A percentile compares a stretch with the other conserved stretches of the same genome.
Evolutionary conservation across 2,888 invertebrate species (phyloP).

Genomic region (Melinaea menophilus): DNA sequence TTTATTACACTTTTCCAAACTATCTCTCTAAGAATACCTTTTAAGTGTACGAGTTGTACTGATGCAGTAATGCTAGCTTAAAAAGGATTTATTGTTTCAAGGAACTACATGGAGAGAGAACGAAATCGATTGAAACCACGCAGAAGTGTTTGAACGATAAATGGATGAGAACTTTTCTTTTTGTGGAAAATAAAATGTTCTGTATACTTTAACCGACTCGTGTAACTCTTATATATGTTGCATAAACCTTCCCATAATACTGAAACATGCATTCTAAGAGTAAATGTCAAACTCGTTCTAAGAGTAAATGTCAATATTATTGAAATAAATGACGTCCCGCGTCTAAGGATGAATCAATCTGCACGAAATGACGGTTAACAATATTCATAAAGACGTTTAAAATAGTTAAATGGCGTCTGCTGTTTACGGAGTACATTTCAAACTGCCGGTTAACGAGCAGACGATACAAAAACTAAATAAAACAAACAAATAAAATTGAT

Average conservation of each 20-base stretch:
- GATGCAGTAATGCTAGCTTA: constrained; percentile 22
- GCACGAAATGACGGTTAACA: neutral
- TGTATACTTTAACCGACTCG: neutral
- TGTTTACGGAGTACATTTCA: constrained; percentile 28
- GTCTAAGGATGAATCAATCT: neutral
- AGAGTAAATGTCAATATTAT: too few species aligned
- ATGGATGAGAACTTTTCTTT: neutral
- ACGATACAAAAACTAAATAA: constrained; percentile 37
- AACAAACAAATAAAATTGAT: constrained; percentile 41
- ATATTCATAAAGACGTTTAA: constrained; percentile 13
- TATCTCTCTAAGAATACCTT: constrained; percentile 17
- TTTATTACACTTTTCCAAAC: constrained; percentile 32
- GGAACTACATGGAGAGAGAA: constrained; percentile 15
- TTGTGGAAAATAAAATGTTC: neutral
- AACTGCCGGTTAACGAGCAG: constrained; percentile 22
- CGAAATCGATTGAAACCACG: constrained; percentile 7
- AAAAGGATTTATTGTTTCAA: constrained; percentile 30
- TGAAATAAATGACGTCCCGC: neutral
- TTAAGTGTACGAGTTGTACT: constrained; percentile 24
- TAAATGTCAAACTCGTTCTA: too few species aligned
- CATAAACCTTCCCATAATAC: too few species aligned
- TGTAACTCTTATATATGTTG: too few species aligned
- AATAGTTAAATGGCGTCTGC: constrained; percentile 21
- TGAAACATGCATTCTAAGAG: too few species aligned
- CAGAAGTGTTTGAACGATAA: neutral